Percentiles rank a stretch among this genome's conserved stretches.
Conservation (phyloP, 1,140 invertebrate genomes). For the Zaprionus capensis region DNA sequence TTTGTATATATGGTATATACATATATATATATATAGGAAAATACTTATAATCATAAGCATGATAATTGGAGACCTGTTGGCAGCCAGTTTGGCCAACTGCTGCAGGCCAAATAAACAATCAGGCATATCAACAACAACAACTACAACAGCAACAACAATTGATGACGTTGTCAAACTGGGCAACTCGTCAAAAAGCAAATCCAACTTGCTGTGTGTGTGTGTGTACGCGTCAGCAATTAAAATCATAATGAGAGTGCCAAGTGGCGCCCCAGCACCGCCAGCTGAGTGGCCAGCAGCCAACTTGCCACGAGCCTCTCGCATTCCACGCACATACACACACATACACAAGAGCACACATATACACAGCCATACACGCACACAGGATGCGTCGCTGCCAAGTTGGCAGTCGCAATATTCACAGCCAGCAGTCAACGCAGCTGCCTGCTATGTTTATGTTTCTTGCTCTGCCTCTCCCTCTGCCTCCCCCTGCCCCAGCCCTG, state of each 20-base stretch:
- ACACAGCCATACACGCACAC: conserved; percentile 36
- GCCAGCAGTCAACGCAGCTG: conserved; percentile 31
- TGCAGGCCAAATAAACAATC: conserved; percentile 77
- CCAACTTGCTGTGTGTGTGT: conserved; percentile 11
- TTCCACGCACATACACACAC: conserved; percentile 49
- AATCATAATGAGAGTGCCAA: conserved; percentile 82
- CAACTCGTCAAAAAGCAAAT: conserved; percentile 72
- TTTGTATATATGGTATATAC: conserved; percentile 12
- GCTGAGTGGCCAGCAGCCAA: conserved; percentile 59
- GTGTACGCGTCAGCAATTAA: conserved; percentile 72
- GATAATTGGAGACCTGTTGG: conserved; percentile 75
- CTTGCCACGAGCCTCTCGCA: conserved; percentile 48
- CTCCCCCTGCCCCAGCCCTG: not conserved
- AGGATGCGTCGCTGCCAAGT: conserved; percentile 74
- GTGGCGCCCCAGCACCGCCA: conserved; percentile 54
- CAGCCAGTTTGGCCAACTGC: conserved; percentile 49
- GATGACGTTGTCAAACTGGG: conserved; percentile 75
- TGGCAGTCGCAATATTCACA: conserved; percentile 54
- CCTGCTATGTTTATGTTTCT: conserved; percentile 72
- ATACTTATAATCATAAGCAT: conserved; percentile 61
- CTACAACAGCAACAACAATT: conserved; percentile 35
- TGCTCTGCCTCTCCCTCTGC: conserved; percentile 8
- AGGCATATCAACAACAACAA: conserved; percentile 26
- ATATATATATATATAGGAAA: conserved; percentile 36
- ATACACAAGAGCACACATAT: conserved; percentile 30